Evolutionary conservation across 2,797 vertebrate genomes (phyloP).

Genomic region (Gymnothorax reevesii): DNA sequence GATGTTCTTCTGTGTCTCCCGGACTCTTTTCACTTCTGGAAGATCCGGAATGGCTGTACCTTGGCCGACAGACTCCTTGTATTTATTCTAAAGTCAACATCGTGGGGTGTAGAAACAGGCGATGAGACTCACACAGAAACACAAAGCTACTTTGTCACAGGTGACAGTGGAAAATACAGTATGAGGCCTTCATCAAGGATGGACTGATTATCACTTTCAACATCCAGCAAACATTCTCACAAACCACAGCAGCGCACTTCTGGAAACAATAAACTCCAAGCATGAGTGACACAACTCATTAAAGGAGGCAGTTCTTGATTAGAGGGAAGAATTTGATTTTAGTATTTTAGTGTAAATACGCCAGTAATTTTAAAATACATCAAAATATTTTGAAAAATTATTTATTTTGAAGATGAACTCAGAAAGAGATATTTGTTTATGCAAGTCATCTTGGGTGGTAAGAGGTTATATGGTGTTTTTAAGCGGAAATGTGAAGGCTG

Average conservation of each 20-base stretch:
- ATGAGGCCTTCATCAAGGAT: background rate
- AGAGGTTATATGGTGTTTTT: too few relatives aligned
- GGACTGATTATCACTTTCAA: background rate
- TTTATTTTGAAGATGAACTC: too few relatives aligned
- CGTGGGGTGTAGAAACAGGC: slow-evolving; percentile 50
- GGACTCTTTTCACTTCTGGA: slow-evolving; percentile 83
- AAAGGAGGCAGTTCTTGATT: too few relatives aligned
- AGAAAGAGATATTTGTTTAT: too few relatives aligned
- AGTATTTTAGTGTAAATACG: too few relatives aligned
- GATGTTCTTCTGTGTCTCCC: slow-evolving; percentile 87
- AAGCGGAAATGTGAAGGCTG: too few relatives aligned
- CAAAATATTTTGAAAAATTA: background rate
- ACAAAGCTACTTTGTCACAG: slow-evolving; percentile 23
- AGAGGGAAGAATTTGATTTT: too few relatives aligned
- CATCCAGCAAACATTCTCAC: background rate
- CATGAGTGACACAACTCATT: too few relatives aligned
- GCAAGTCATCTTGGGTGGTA: too few relatives aligned
- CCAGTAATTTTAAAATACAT: too few relatives aligned
- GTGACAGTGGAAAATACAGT: background rate
- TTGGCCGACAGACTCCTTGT: slow-evolving; percentile 81
- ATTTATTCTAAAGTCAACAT: slow-evolving; percentile 73
- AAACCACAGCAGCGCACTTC: too few relatives aligned
- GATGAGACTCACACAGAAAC: slow-evolving; percentile 39
- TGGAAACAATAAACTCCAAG: too few relatives aligned
- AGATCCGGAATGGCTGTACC: slow-evolving; percentile 83